phyloP scores from a whole-genome alignment of 2,113 vertebrate species.

The Antechinus stuartii region DNA sequence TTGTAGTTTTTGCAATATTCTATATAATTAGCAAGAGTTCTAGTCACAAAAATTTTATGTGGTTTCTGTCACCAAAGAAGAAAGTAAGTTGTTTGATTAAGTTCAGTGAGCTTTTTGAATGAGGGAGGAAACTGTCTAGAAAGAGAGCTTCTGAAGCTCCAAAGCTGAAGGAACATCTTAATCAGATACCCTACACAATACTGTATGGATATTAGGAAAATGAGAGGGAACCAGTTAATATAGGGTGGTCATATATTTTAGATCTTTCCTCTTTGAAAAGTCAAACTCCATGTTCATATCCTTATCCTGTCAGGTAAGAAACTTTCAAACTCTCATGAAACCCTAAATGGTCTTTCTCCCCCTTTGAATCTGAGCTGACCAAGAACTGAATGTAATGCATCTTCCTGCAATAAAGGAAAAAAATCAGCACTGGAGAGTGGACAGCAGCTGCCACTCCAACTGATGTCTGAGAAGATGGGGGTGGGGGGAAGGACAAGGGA shows the following conservation, averaged over 20 bases:
- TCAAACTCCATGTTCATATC: not conserved
- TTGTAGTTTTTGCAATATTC: not conserved
- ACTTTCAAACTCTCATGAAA: not conserved
- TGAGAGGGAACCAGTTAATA: not conserved
- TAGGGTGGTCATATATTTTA: not conserved
- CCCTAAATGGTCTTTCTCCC: not conserved
- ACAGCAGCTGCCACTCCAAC: not conserved
- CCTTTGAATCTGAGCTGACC: not conserved
- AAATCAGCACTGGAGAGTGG: not conserved
- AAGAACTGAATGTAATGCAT: not conserved
- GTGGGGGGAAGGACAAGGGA: not conserved
- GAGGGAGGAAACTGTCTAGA: not conserved
- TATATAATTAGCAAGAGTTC: not conserved
- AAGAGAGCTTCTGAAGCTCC: not conserved
- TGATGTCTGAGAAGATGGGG: not conserved
- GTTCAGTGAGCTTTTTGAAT: not conserved
- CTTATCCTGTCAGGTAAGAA: not conserved
- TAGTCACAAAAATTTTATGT: not conserved
- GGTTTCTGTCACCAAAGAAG: not conserved
- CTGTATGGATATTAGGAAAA: not conserved
- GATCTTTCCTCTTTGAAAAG: not conserved
- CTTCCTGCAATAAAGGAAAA: not conserved
- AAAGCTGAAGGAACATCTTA: not conserved
- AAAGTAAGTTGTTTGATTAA: not conserved
- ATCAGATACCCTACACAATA: not conserved